A percentile compares a stretch with the other conserved stretches of the same genome.
Evolutionary conservation across 2,797 vertebrate species (phyloP).

Genomic region (Pithecia hirsuta): DNA sequence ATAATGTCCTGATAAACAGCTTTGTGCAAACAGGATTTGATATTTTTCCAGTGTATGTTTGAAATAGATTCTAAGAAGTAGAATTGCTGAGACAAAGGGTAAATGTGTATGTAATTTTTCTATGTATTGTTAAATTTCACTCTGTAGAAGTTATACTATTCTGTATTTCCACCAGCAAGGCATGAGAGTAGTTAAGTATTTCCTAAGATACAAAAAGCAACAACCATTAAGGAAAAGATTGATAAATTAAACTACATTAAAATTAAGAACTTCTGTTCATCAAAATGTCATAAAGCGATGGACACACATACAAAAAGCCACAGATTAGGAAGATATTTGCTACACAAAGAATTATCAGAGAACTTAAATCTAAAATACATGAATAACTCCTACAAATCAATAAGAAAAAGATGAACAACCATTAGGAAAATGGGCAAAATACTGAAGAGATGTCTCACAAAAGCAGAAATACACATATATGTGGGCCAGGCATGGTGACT

Average conservation of each 20-base stretch:
- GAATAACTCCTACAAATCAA: neutral
- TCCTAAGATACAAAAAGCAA: constrained; percentile 29
- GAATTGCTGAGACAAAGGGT: constrained; percentile 33
- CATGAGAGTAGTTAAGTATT: constrained; percentile 45
- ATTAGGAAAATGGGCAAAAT: constrained; percentile 45
- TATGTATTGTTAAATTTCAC: constrained; percentile 40
- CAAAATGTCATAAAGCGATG: constrained; percentile 6
- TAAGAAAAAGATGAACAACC: neutral
- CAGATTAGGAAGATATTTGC: neutral
- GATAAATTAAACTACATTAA: constrained; percentile 31
- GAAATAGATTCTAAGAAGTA: constrained; percentile 42
- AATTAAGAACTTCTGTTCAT: constrained; percentile 30
- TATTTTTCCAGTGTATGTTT: constrained; percentile 49
- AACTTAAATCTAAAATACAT: neutral
- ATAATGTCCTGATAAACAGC: constrained; percentile 44
- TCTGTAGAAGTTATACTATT: constrained; percentile 37
- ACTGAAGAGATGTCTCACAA: neutral
- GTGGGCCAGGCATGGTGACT: neutral
- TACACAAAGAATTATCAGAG: constrained; percentile 13
- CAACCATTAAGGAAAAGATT: constrained; percentile 44
- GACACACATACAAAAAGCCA: neutral
- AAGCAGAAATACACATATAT: constrained; percentile 8
- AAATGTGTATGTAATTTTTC: constrained; percentile 30
- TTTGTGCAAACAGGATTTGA: neutral
- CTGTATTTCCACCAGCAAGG: constrained; percentile 66